These are phyloP conservation scores for Tapirus indicus DNA, from an alignment of 2,797 vertebrate species.

Conservation along the genomic window DNA sequence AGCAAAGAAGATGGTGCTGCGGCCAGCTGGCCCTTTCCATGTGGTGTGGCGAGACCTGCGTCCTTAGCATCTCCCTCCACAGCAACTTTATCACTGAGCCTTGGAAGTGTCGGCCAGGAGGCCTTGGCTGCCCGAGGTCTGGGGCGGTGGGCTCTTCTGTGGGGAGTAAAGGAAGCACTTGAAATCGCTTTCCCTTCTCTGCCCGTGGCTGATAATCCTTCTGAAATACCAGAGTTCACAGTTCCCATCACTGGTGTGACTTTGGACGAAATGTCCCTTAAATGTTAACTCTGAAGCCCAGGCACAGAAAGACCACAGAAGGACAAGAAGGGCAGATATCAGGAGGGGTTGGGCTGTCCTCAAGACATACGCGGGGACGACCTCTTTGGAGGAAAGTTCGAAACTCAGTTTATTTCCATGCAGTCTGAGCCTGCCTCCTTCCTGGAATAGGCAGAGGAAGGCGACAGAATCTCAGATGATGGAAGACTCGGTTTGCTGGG, in stretches of 20 bases:
- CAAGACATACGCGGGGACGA: rapidly evolving
- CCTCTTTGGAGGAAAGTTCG: background rate
- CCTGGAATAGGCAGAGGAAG: background rate
- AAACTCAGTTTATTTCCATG: background rate
- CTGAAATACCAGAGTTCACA: background rate
- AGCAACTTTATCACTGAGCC: background rate
- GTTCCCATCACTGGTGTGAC: background rate
- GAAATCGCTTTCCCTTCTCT: background rate
- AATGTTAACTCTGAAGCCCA: background rate
- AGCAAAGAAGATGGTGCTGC: background rate
- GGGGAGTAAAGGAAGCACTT: background rate
- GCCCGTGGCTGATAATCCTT: background rate
- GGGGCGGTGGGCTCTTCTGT: background rate
- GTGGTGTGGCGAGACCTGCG: background rate
- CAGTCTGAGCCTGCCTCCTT: background rate
- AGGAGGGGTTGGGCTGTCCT: background rate
- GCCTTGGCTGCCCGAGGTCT: background rate
- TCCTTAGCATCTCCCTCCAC: background rate
- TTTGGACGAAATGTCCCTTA: background rate
- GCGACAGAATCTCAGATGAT: background rate
- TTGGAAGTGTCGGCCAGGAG: background rate
- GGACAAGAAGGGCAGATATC: background rate
- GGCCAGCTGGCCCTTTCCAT: background rate
- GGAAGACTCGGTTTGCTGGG: background rate
- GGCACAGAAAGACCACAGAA: background rate